Conservation (phyloP, 2,888 invertebrate species). For the Amaurobius ferox region DNA sequence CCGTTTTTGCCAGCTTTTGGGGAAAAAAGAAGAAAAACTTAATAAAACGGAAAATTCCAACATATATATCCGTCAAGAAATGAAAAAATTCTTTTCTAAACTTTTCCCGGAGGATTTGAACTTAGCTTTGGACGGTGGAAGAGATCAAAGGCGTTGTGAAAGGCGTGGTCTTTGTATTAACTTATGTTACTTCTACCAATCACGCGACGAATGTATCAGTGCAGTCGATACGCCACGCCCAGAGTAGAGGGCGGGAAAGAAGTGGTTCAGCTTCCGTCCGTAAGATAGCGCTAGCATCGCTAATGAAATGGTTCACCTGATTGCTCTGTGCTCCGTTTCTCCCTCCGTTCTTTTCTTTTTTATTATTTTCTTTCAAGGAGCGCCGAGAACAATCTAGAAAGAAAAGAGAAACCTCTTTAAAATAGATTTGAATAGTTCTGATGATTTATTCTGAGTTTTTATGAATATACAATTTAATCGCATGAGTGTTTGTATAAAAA, state of each 20-base stretch:
- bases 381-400: neutral
- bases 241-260: constrained; percentile 29
- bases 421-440: neutral
- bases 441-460: neutral
- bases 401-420: constrained; percentile 1
- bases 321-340: constrained; percentile 4
- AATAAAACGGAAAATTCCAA: constrained; percentile 48
- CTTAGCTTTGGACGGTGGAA: constrained; percentile 37
- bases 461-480: neutral
- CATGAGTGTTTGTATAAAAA: too few relatives aligned
- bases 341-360: neutral
- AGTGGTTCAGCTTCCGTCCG: constrained; percentile 35
- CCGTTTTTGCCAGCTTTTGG: constrained; percentile 42
- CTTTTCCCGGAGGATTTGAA: constrained; percentile 61
- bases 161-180: constrained; percentile 64
- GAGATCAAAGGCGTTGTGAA: constrained; percentile 54
- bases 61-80: constrained; percentile 50
- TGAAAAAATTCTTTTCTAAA: constrained; percentile 42
- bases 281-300: constrained; percentile 34
- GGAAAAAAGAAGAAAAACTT: constrained; percentile 28
- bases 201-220: constrained; percentile 58
- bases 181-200: constrained; percentile 70
- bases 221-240: constrained; percentile 60
- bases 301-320: constrained; percentile 46
- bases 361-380: neutral